These are phyloP conservation scores for Apteryx mantelli DNA, from an alignment of 2,113 vertebrate genomes.

Conservation along the genomic window DNA sequence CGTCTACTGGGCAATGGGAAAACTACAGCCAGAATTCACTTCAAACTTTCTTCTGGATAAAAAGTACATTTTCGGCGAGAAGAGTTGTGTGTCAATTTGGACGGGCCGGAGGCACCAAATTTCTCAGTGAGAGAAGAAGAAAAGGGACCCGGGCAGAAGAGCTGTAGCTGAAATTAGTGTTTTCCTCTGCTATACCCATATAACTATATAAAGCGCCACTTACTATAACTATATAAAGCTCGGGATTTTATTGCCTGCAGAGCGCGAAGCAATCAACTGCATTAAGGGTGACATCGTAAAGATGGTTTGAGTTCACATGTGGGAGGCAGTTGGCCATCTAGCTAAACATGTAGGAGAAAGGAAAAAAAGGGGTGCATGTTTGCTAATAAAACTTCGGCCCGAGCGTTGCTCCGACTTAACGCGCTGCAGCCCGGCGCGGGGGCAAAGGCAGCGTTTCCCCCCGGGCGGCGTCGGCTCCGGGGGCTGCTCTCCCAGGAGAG, in stretches of 20 bases:
- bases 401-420: neutral
- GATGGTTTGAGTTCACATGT: neutral
- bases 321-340: neutral
- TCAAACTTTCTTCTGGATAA: neutral
- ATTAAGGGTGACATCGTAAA: neutral
- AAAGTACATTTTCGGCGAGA: neutral
- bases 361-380: too few relatives aligned
- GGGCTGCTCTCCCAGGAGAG: neutral
- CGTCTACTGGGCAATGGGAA: slow-evolving; percentile 87
- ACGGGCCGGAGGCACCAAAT: neutral
- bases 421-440: neutral
- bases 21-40: slow-evolving; percentile 70
- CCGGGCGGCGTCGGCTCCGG: neutral
- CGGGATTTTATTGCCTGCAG: neutral
- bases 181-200: neutral
- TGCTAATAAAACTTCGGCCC: neutral
- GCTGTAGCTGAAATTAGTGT: neutral
- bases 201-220: neutral
- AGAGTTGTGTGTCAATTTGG: neutral
- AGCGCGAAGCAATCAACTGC: neutral
- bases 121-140: neutral
- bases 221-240: neutral
- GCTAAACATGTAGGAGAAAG: neutral
- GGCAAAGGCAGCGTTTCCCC: neutral
- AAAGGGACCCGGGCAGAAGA: neutral